Evolutionary conservation across 2,888 invertebrate genomes (phyloP).

Genomic region (Brenthis hecate): DNA sequence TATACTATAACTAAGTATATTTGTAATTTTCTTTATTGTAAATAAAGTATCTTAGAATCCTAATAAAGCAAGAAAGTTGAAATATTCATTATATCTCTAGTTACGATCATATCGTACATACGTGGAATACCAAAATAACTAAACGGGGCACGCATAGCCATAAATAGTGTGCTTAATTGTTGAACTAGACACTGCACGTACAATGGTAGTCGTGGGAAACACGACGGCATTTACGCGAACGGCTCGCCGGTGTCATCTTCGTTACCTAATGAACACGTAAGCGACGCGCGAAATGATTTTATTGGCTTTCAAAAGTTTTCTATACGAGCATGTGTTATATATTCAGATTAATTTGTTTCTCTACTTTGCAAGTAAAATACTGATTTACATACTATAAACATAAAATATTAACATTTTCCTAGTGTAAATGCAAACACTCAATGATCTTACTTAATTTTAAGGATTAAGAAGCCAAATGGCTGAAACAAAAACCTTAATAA

Average conservation of each 20-base stretch:
- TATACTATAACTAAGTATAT: too few relatives aligned
- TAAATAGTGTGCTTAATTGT: conserved; percentile 57
- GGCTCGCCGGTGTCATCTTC: conserved; percentile 47
- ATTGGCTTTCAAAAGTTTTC: conserved; percentile 11
- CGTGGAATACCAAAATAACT: conserved; percentile 18
- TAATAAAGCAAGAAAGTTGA: conserved; percentile 5
- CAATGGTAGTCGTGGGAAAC: conserved; percentile 67
- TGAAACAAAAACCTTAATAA: too few relatives aligned
- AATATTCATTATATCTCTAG: conserved; percentile 8
- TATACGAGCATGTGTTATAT: neutral
- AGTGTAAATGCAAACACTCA: too few relatives aligned
- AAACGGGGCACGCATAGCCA: conserved; percentile 37
- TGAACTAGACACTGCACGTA: conserved; percentile 62
- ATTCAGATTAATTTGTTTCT: conserved; percentile 9
- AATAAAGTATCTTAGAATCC: neutral
- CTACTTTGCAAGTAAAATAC: neutral
- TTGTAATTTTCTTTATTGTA: too few relatives aligned
- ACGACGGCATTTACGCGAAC: conserved; percentile 57
- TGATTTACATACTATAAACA: too few relatives aligned
- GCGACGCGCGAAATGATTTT: conserved; percentile 23
- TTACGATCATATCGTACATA: conserved; percentile 8
- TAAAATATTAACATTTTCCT: too few relatives aligned
- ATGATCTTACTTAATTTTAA: too few relatives aligned
- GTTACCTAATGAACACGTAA: conserved; percentile 53
- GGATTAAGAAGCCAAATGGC: too few relatives aligned